phyloP scores from a whole-genome alignment of 2,113 vertebrate species.

The Heteronetta atricapilla region DNA sequence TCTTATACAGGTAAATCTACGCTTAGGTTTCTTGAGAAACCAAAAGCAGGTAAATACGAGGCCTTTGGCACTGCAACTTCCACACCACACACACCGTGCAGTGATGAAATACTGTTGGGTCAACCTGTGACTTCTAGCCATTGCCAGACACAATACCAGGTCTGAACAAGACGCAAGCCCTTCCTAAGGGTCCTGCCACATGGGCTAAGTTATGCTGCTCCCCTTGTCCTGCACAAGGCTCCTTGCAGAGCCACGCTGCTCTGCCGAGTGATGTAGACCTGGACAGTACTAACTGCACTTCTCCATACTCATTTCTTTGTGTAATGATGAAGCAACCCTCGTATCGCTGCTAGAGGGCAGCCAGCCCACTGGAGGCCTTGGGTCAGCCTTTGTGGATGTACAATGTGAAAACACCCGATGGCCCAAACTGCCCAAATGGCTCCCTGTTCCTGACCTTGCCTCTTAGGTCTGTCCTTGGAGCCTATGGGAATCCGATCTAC shows the following conservation, averaged over 20 bases:
- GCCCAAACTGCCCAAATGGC: background rate
- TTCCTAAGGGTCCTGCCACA: background rate
- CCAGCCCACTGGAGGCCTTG: background rate
- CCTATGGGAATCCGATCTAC: background rate
- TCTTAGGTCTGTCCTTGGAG: background rate
- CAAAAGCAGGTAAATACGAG: background rate
- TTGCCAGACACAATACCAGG: background rate
- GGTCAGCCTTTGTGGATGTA: rapidly evolving
- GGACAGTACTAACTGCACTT: rapidly evolving
- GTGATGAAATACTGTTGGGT: background rate
- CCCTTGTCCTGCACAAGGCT: background rate
- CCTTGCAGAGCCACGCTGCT: background rate
- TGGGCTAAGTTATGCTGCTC: background rate
- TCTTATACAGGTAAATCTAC: slow-evolving; percentile 18
- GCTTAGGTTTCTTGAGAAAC: slow-evolving; percentile 14
- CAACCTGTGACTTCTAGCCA: background rate
- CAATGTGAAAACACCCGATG: background rate
- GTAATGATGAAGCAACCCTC: background rate
- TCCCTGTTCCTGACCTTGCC: background rate
- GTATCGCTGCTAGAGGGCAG: background rate
- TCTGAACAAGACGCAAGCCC: background rate
- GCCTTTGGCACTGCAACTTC: background rate
- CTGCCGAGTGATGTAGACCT: background rate
- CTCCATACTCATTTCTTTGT: background rate
- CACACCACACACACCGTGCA: background rate